Percentiles rank a stretch among this genome's conserved stretches.
These are phyloP conservation scores for Acanthurus leucopareius DNA, from an alignment of 2,797 vertebrate species.

Conservation along the genomic window DNA sequence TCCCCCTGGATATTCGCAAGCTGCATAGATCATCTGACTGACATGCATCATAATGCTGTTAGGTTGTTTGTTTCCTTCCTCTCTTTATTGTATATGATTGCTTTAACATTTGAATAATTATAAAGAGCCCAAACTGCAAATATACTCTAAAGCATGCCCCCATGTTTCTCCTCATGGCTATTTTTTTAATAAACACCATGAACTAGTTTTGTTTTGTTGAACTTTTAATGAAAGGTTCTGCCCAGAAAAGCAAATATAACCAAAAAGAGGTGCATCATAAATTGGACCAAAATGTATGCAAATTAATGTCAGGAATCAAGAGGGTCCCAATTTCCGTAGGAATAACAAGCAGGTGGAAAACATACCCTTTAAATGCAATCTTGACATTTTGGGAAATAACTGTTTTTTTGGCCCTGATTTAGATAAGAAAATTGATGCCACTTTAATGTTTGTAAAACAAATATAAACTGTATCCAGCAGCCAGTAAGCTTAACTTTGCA, in stretches of 20 bases:
- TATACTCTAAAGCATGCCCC: not conserved
- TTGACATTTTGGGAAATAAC: no score
- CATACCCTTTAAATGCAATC: not conserved
- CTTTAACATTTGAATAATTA: not conserved
- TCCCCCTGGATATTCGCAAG: constrained; percentile 32
- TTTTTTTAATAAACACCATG: constrained; percentile 11
- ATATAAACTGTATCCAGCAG: not conserved
- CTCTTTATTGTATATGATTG: constrained; percentile 7
- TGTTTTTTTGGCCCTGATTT: not conserved
- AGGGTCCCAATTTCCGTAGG: not conserved
- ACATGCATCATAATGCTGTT: constrained; percentile 25
- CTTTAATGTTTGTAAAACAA: no score
- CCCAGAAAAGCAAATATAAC: not conserved
- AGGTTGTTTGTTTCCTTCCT: constrained; percentile 12
- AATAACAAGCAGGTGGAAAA: not conserved
- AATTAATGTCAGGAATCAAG: not conserved
- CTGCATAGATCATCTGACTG: constrained; percentile 48
- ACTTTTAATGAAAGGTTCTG: constrained; percentile 7
- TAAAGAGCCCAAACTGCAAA: not conserved
- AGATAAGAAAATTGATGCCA: not conserved
- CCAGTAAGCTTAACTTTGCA: not conserved
- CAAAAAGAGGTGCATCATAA: not conserved
- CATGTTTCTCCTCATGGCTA: not conserved
- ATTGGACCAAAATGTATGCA: not conserved
- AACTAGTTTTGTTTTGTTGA: constrained; percentile 2